A percentile compares a stretch with the other conserved stretches of the same genome.
These are phyloP conservation scores for Climacteris rufus DNA, from an alignment of 2,113 vertebrate species.

Conservation along the genomic window DNA sequence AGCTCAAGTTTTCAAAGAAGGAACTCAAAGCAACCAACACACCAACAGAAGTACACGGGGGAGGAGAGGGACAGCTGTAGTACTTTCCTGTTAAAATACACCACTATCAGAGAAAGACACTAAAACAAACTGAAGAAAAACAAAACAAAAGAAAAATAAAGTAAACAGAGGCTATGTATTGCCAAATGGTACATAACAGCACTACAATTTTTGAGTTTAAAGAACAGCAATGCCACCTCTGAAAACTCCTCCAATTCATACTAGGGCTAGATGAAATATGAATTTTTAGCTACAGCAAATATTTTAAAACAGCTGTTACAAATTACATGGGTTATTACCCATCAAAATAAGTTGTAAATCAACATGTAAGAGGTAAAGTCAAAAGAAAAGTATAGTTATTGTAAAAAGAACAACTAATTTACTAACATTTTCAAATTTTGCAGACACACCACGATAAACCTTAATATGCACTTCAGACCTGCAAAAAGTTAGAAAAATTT, in stretches of 20 bases:
- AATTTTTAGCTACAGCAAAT: not conserved
- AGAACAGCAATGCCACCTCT: not conserved
- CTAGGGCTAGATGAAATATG: not conserved
- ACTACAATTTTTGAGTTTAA: not conserved
- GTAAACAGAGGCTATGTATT: not conserved
- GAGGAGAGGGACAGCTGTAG: constrained; percentile 29
- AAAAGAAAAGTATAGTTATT: not conserved
- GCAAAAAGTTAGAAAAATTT: not conserved
- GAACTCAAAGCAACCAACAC: not conserved
- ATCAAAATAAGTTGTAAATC: not conserved
- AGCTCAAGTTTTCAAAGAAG: not conserved
- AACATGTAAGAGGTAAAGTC: fast-evolving
- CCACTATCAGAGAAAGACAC: not conserved
- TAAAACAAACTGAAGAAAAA: not conserved
- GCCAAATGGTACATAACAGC: not conserved
- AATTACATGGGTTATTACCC: not conserved
- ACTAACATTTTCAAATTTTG: not conserved
- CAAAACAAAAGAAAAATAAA: not conserved
- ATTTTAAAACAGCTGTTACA: not conserved
- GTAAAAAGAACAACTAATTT: not conserved
- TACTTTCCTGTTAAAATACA: constrained; percentile 16
- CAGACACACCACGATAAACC: not conserved
- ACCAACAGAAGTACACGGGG: not conserved
- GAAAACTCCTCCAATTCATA: not conserved
- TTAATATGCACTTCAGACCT: not conserved